These are phyloP conservation scores for Gavialis gangeticus DNA, from an alignment of 2,113 vertebrate genomes.

Conservation along the genomic window DNA sequence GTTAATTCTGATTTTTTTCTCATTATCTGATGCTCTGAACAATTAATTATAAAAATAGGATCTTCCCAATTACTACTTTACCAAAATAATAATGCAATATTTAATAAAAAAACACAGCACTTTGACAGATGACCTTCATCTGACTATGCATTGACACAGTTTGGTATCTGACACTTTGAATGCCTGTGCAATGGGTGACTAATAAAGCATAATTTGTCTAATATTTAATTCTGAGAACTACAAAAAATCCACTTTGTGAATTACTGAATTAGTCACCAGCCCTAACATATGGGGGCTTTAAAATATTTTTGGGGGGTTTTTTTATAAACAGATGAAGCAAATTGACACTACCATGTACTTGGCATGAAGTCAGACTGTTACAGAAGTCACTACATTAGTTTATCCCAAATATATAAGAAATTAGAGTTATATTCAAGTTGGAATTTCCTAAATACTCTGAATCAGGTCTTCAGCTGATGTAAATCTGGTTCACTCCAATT, in stretches of 20 bases:
- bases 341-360: neutral
- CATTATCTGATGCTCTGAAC: slow-evolving; percentile 28
- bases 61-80: neutral
- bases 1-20: slow-evolving; percentile 9
- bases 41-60: slow-evolving; percentile 54
- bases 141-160: neutral
- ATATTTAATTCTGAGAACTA: neutral
- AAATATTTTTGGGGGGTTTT: neutral
- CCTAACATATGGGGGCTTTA: neutral
- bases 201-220: slow-evolving; percentile 6
- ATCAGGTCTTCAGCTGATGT: neutral
- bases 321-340: neutral
- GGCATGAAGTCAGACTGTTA: neutral
- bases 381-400: neutral
- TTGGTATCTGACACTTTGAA: neutral
- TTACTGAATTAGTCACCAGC: neutral
- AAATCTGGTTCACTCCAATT: neutral
- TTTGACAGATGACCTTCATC: slow-evolving; percentile 3
- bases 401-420: neutral
- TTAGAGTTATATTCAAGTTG: neutral
- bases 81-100: neutral
- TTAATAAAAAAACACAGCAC: neutral
- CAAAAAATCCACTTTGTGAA: too few relatives aligned
- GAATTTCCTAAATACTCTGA: neutral
- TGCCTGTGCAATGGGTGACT: neutral